Evolutionary conservation across 1,140 invertebrate species (phyloP).

Genomic region (Polypedilum pembai): DNA sequence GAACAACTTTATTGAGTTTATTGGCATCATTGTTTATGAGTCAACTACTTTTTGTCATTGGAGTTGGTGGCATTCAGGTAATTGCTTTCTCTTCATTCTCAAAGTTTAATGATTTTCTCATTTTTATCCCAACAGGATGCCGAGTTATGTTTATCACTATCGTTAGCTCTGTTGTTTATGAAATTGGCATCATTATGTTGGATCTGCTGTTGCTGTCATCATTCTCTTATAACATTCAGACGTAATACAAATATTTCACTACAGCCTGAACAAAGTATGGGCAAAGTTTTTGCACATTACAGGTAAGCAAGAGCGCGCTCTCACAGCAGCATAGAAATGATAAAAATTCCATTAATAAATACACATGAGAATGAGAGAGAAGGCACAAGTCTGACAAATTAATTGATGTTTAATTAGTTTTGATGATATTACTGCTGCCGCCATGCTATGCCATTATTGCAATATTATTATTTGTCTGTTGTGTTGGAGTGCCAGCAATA

Average conservation of each 20-base stretch:
- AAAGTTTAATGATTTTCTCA: constrained; percentile 26
- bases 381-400: neutral
- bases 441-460: neutral
- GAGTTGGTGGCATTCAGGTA: constrained; percentile 59
- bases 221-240: constrained; percentile 47
- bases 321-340: neutral
- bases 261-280: constrained; percentile 40
- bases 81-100: constrained; percentile 34
- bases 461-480: neutral
- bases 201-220: constrained; percentile 54
- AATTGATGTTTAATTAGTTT: constrained; percentile 6
- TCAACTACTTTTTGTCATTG: constrained; percentile 60
- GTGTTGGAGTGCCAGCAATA: neutral
- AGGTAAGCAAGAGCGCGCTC: constrained; percentile 35
- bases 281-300: constrained; percentile 36
- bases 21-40: constrained; percentile 59
- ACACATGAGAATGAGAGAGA: neutral
- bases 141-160: constrained; percentile 54
- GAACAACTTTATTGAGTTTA: constrained; percentile 59
- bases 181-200: constrained; percentile 55
- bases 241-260: constrained; percentile 42
- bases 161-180: constrained; percentile 54
- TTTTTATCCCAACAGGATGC: constrained; percentile 48
- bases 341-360: neutral
- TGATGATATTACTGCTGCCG: neutral